Conservation (phyloP, 2,113 vertebrate genomes). For the Chunga burmeisteri region DNA sequence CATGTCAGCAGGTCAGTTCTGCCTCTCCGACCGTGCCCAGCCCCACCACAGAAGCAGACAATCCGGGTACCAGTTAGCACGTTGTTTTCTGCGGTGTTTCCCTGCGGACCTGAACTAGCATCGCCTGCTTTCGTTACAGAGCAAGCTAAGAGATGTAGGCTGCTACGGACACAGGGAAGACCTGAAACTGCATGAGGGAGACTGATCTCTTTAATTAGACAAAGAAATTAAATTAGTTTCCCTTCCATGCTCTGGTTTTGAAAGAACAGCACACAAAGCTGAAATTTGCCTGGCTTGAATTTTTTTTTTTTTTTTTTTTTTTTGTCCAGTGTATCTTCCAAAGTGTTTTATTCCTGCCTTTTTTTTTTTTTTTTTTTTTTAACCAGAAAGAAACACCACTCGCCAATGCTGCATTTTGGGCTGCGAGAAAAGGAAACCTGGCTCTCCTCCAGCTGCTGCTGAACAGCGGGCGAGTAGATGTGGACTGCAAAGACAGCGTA, state of each 20-base stretch:
- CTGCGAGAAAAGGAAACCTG: slow-evolving; percentile 92
- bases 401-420: slow-evolving; percentile 97
- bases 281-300: not conserved
- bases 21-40: not conserved
- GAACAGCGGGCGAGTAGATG: slow-evolving; percentile 94
- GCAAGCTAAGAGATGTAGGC: not conserved
- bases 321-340: not conserved
- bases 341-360: not conserved
- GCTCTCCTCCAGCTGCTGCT: slow-evolving; percentile 92
- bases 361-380: not conserved
- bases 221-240: not conserved
- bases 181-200: not conserved
- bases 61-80: not conserved
- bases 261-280: not conserved
- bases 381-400: slow-evolving; percentile 96
- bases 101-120: not conserved
- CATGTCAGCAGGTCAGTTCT: not conserved
- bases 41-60: not conserved
- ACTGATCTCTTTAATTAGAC: not conserved
- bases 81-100: not conserved
- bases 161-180: not conserved
- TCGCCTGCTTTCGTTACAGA: not conserved
- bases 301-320: too few species aligned
- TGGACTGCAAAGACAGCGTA: slow-evolving; percentile 98
- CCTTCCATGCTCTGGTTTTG: not conserved